Evolutionary conservation across 2,797 vertebrate species (phyloP).

Genomic region (Otolemur crassicaudatus): DNA sequence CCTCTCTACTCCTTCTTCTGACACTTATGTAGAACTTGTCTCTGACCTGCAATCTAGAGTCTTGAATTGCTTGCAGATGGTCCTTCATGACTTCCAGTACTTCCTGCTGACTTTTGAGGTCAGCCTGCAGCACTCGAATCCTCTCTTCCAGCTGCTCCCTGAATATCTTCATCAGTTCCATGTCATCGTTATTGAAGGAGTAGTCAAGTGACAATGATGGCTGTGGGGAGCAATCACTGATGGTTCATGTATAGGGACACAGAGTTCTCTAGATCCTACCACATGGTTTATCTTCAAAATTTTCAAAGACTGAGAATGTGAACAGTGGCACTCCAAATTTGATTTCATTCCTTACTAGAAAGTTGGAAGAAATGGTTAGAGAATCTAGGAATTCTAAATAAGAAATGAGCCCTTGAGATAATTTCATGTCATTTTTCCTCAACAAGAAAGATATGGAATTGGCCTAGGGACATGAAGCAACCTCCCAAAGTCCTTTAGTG

Average conservation of each 20-base stretch:
- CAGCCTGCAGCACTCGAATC: slow-evolving; percentile 92
- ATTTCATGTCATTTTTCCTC: not conserved
- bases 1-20: not conserved
- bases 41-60: slow-evolving; percentile 91
- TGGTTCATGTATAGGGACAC: not conserved
- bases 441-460: not conserved
- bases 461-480: not conserved
- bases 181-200: slow-evolving; percentile 48
- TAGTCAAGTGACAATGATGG: not conserved
- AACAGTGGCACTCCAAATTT: not conserved
- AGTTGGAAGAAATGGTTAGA: not conserved
- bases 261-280: not conserved
- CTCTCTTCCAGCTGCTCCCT: slow-evolving; percentile 94
- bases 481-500: not conserved
- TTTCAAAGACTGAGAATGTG: not conserved
- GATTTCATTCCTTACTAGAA: not conserved
- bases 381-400: not conserved
- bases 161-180: slow-evolving; percentile 93
- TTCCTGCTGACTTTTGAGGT: slow-evolving; percentile 93
- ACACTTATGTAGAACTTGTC: not conserved
- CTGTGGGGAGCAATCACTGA: slow-evolving; percentile 59
- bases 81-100: slow-evolving; percentile 93
- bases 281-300: not conserved
- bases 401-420: not conserved
- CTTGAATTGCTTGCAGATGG: slow-evolving; percentile 92